Conservation (phyloP, 2,888 invertebrate genomes). For the Alcis repandata region DNA sequence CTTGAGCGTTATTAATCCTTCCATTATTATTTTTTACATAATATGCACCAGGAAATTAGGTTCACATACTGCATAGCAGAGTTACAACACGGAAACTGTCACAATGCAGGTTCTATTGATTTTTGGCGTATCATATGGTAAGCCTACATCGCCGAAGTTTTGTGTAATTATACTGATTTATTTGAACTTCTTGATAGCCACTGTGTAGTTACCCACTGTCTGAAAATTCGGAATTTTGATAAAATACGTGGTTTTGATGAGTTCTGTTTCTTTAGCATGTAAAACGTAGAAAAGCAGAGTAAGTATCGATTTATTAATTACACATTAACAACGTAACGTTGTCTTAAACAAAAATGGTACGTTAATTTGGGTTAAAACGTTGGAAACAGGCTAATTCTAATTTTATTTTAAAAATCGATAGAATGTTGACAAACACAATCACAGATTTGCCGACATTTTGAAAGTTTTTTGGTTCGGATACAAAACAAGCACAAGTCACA, state of each 20-base stretch:
- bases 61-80: slow-evolving; percentile 56
- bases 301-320: background rate
- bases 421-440: slow-evolving; percentile 80
- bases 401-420: slow-evolving; percentile 63
- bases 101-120: slow-evolving; percentile 75
- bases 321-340: background rate
- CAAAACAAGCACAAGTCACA: no score
- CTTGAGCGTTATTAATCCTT: slow-evolving; percentile 73
- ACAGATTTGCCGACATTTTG: slow-evolving; percentile 63
- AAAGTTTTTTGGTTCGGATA: slow-evolving; percentile 19
- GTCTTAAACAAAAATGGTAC: background rate
- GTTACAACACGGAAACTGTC: slow-evolving; percentile 64
- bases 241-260: background rate
- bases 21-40: slow-evolving; percentile 59
- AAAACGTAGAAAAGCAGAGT: background rate
- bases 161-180: background rate
- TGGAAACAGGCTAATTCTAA: background rate
- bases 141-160: background rate
- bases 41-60: slow-evolving; percentile 29
- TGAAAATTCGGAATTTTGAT: background rate
- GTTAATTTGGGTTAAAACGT: slow-evolving; percentile 8
- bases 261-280: background rate
- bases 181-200: background rate
- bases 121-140: slow-evolving; percentile 50
- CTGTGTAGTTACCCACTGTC: background rate